A percentile compares a stretch with the other conserved stretches of the same genome.
phyloP scores from a whole-genome alignment of 2,113 vertebrate genomes.

The Loxodonta africana region DNA sequence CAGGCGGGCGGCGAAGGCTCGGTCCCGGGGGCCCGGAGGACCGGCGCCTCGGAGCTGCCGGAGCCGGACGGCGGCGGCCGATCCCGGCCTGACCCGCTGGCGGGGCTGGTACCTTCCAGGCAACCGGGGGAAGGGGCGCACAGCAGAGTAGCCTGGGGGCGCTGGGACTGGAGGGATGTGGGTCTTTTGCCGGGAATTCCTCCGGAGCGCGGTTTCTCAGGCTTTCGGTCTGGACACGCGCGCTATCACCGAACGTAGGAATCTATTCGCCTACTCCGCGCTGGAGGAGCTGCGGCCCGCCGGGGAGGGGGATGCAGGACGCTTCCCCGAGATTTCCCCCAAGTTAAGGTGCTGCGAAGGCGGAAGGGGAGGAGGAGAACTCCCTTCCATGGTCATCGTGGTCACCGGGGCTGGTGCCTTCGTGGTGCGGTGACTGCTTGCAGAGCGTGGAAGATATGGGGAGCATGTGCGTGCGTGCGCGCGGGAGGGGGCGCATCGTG shows the following conservation, averaged over 20 bases:
- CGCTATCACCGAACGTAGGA: neutral
- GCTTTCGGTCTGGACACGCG: constrained; percentile 14
- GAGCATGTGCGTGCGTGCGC: neutral
- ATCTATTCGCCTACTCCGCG: neutral
- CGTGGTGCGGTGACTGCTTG: neutral
- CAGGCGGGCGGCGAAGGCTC: neutral
- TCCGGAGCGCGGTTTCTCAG: neutral
- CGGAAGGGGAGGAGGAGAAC: neutral
- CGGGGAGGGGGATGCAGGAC: neutral
- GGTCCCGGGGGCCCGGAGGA: neutral
- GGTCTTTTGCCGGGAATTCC: neutral
- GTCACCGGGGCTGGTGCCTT: neutral
- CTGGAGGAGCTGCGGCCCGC: neutral
- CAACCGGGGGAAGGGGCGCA: neutral
- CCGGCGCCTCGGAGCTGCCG: neutral
- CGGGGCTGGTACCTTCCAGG: neutral
- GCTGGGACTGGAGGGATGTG: neutral
- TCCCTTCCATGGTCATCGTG: neutral
- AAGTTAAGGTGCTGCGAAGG: neutral
- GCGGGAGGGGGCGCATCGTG: neutral
- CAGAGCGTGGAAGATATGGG: neutral
- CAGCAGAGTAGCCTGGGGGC: neutral
- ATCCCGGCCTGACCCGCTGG: neutral
- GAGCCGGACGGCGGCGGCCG: neutral
- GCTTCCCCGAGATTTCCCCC: neutral